Evolutionary conservation across 2,797 vertebrate genomes (phyloP).

Genomic region (Tapirus indicus): DNA sequence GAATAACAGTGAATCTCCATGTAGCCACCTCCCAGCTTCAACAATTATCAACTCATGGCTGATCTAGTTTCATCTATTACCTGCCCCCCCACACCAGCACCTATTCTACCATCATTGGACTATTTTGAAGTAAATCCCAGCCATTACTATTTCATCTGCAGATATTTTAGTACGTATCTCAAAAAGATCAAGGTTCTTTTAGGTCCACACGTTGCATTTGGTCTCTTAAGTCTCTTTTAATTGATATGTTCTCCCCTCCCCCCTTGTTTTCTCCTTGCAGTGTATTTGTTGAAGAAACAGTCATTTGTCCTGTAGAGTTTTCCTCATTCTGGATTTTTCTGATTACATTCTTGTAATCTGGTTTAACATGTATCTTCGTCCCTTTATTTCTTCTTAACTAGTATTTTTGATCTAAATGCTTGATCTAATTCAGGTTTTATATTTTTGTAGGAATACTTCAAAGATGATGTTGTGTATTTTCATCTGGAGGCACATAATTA

Average conservation of each 20-base stretch:
- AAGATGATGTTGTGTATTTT: background rate
- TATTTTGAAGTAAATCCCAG: constrained; percentile 33
- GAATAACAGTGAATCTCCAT: background rate
- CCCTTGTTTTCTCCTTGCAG: background rate
- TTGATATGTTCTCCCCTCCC: background rate
- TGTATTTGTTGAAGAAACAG: constrained; percentile 36
- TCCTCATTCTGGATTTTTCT: background rate
- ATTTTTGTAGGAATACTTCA: background rate
- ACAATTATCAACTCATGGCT: background rate
- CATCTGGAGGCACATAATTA: background rate
- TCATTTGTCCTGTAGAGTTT: background rate
- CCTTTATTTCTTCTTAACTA: background rate
- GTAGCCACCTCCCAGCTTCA: background rate
- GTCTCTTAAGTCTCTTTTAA: background rate
- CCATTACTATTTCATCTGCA: background rate
- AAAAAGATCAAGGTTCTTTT: background rate
- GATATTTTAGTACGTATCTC: background rate
- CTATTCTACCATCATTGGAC: background rate
- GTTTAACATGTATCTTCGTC: background rate
- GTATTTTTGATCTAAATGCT: background rate
- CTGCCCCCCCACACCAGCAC: background rate
- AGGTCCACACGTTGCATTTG: background rate
- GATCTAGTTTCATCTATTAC: background rate
- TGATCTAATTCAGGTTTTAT: constrained; percentile 28
- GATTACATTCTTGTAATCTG: background rate